Percentiles rank a stretch among this genome's conserved stretches.
phyloP scores from a whole-genome alignment of 2,797 vertebrate species.

The Scomberomorus guttatus region DNA sequence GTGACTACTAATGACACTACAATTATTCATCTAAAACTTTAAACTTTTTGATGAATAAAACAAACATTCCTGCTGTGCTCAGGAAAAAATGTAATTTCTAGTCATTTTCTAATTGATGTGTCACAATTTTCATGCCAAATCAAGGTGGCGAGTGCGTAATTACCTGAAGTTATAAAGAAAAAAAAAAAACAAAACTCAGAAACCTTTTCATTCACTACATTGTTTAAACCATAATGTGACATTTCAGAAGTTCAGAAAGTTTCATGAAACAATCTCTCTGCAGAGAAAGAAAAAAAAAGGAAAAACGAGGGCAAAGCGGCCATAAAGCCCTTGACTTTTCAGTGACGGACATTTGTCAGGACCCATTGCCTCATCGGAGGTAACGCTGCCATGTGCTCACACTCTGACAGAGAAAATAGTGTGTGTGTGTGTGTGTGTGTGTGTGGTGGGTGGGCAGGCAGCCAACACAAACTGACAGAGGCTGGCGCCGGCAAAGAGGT shows the following conservation, averaged over 20 bases:
- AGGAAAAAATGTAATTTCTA: background rate
- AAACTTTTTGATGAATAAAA: background rate
- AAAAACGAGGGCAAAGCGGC: conserved; percentile 28
- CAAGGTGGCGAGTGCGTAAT: fast-evolving
- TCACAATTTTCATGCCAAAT: background rate
- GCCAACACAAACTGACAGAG: conserved; percentile 76
- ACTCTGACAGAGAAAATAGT: conserved; percentile 42
- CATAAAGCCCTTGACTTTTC: conserved; percentile 60
- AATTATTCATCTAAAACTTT: background rate
- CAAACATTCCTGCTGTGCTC: background rate
- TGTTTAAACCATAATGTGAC: background rate
- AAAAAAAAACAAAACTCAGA: background rate
- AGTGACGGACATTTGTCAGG: conserved; percentile 70
- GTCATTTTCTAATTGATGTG: background rate
- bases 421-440: conserved; percentile 35
- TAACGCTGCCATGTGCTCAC: conserved; percentile 61
- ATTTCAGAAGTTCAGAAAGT: conserved; percentile 2
- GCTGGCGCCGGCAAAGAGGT: conserved; percentile 70
- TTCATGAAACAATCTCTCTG: background rate
- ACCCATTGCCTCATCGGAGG: conserved; percentile 61
- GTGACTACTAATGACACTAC: background rate
- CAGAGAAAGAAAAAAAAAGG: background rate
- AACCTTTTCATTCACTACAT: background rate
- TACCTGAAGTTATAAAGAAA: background rate
- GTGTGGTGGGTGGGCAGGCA: conserved; percentile 57